A percentile compares a stretch with the other conserved stretches of the same genome.
These are phyloP conservation scores for Bos taurus DNA, from an alignment of 2,113 vertebrate species.

Conservation along the genomic window DNA sequence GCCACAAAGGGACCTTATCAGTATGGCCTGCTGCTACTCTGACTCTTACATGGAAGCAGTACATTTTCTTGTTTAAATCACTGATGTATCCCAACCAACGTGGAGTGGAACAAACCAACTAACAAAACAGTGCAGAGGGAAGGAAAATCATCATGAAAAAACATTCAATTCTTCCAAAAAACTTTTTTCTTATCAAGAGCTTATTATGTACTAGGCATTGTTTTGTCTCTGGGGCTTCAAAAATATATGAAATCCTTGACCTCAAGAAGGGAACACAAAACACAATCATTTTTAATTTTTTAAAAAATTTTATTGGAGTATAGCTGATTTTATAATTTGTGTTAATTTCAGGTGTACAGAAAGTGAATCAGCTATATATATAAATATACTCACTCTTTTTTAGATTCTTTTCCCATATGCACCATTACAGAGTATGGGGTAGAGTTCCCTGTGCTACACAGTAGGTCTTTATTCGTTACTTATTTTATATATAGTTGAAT, in stretches of 20 bases:
- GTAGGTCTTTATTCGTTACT: not conserved
- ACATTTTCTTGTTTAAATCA: not conserved
- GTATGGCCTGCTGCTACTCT: not conserved
- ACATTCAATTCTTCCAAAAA: not conserved
- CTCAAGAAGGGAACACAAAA: not conserved
- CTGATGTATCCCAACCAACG: not conserved
- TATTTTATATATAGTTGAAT: not conserved
- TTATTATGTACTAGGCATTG: not conserved
- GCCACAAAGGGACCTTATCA: not conserved
- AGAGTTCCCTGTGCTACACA: not conserved
- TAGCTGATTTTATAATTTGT: not conserved
- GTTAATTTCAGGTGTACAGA: not conserved
- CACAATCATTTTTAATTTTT: not conserved
- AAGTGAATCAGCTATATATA: not conserved
- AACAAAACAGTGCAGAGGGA: not conserved
- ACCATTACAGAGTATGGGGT: not conserved
- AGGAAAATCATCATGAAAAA: not conserved
- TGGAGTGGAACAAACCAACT: not conserved
- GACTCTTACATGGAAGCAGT: not conserved
- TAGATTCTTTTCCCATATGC: not conserved
- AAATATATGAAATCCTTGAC: not conserved
- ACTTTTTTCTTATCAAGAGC: not conserved
- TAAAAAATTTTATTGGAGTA: not conserved
- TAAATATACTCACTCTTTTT: not conserved
- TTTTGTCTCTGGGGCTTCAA: not conserved